phyloP scores from a whole-genome alignment of 2,888 invertebrate genomes.

The Apantesis nais region DNA sequence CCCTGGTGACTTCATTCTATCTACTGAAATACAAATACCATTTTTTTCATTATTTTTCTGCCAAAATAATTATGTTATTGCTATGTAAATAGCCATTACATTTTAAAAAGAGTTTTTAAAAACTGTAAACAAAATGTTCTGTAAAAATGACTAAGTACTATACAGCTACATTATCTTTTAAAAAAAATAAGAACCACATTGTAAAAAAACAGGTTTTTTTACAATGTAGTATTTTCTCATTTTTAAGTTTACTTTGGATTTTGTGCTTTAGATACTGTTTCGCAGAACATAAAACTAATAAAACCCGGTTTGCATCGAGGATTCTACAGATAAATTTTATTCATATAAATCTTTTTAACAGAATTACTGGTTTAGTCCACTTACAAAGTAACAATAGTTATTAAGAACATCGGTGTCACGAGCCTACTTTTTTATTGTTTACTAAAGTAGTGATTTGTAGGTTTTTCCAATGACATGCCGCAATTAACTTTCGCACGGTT shows the following conservation, averaged over 20 bases:
- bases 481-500: not conserved
- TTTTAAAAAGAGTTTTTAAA: no score
- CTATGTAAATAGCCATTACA: no score
- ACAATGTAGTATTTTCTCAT: no score
- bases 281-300: not conserved
- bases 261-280: no score
- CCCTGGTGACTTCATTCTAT: not conserved
- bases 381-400: not conserved
- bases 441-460: not conserved
- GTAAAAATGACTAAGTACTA: not conserved
- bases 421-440: not conserved
- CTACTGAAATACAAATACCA: not conserved
- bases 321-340: not conserved
- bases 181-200: not conserved
- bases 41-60: not conserved
- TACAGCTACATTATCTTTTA: not conserved
- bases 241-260: no score
- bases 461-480: not conserved
- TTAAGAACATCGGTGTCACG: not conserved
- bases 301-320: not conserved
- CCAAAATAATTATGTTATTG: not conserved
- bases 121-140: not conserved
- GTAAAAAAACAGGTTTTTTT: no score
- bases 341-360: not conserved
- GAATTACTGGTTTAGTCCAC: not conserved